Conservation (phyloP, 2,113 vertebrate species). For the Ibidorhyncha struthersii region DNA sequence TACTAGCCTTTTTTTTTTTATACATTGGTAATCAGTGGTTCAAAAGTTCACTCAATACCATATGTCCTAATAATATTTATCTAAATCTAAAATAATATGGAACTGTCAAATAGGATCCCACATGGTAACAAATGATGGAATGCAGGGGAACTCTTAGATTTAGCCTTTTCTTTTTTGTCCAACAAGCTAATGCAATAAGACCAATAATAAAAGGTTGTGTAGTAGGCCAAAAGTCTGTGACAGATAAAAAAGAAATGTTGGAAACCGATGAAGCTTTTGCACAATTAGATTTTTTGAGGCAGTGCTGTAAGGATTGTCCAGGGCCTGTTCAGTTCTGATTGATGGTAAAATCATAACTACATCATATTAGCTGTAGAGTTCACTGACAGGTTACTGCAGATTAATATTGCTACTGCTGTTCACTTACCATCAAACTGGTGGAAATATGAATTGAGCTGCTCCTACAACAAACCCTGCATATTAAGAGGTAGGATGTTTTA, state of each 20-base stretch:
- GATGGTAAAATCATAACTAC: slow-evolving; percentile 98
- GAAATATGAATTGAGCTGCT: slow-evolving; percentile 82
- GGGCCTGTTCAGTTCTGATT: slow-evolving; percentile 87
- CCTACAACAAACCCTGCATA: slow-evolving; percentile 80
- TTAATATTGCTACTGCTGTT: slow-evolving; percentile 91
- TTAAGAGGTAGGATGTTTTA: slow-evolving; percentile 74
- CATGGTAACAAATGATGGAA: slow-evolving; percentile 86
- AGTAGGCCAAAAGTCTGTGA: slow-evolving; percentile 84
- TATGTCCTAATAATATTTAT: slow-evolving; percentile 80
- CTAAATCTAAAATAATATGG: slow-evolving; percentile 77
- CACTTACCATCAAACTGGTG: slow-evolving; percentile 85
- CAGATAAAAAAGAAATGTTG: slow-evolving; percentile 91
- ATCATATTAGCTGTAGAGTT: slow-evolving; percentile 97
- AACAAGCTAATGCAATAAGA: slow-evolving; percentile 86
- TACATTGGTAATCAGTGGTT: slow-evolving; percentile 64
- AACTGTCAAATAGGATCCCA: slow-evolving; percentile 83
- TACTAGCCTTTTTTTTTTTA: slow-evolving; percentile 2
- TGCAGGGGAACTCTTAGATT: slow-evolving; percentile 82
- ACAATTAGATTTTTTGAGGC: slow-evolving; percentile 98
- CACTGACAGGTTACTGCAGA: slow-evolving; percentile 93
- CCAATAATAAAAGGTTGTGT: slow-evolving; percentile 87
- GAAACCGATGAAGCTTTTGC: slow-evolving; percentile 94
- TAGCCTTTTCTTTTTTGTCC: slow-evolving; percentile 83
- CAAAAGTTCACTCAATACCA: slow-evolving; percentile 77
- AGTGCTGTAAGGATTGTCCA: slow-evolving; percentile 90